Evolutionary conservation across 1,140 invertebrate species (phyloP), one percentile per base, ranked within the genome.

Genomic region (Wiebesia pumilae): DNA sequence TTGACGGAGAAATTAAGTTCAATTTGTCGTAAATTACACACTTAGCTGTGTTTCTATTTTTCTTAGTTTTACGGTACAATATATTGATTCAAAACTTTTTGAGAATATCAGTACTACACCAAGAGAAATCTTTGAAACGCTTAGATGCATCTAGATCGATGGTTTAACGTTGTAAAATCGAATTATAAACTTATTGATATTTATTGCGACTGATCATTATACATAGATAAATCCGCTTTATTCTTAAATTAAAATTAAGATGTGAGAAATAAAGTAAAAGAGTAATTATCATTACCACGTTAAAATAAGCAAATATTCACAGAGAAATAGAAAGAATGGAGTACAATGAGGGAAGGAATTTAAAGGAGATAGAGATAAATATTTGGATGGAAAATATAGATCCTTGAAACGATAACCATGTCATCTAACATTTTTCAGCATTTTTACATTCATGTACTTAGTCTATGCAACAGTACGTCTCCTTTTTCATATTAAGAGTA

Each of bases 391-490:
- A 33, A 51, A 24, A 51, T 27, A 40, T 65, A 58, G 40, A 35
- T 24, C 47, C 43, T 80, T 80, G 16, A 21, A 54, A 81, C 47
- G 69, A 77, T 86, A 81, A 85, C 65, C 47, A 30, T 38, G 65
- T 85, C 58, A 77, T n/a, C 43, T n/a, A 54, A 47, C 51, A 82
- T 86, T 81, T 86, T 82, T 81, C 84, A 81, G 24, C 62, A 27
- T 75, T 77, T 65, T 62, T n/a, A 54, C 51, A 82, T 27, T 27
- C 3, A 21, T 19, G 54, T 38, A 27, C 35, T 40, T 35, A 58
- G 10, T 47, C 27, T n/a, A n/a, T 43, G 40, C 7, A 9, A 33
- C n/a, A 51, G 27, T 40, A n/a, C 27, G n/a, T 10, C 21, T 27
- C n/a, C 54, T 27, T 27, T 81, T 81, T 81, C 19, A 35, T 21